A percentile compares a stretch with the other conserved stretches of the same genome.
Conservation (phyloP, 2,113 vertebrate genomes). For the Euleptes europaea region DNA sequence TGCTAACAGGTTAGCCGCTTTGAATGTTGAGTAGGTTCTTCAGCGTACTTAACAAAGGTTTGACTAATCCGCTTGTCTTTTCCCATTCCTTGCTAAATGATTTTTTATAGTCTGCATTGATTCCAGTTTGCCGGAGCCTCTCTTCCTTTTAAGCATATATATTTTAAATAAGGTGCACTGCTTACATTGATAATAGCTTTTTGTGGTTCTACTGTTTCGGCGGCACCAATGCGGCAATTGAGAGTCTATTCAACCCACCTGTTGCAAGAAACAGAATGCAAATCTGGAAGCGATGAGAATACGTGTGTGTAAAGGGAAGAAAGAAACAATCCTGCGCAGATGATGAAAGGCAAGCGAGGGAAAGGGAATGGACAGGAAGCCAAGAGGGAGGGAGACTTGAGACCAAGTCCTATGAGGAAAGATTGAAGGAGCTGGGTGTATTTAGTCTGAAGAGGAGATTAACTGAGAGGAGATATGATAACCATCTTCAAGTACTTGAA, state of each 20-base stretch:
- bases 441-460: too few relatives aligned
- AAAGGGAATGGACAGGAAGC: not conserved
- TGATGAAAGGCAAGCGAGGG: not conserved
- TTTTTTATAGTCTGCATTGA: constrained; percentile 59
- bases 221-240: constrained; percentile 64
- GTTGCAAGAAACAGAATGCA: constrained; percentile 22
- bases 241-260: constrained; percentile 59
- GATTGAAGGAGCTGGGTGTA: too few relatives aligned
- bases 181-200: constrained; percentile 37
- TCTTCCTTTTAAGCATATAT: constrained; percentile 58
- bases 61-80: constrained; percentile 16
- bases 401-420: too few relatives aligned
- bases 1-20: constrained; percentile 16
- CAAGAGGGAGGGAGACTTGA: not conserved
- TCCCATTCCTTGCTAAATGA: constrained; percentile 7
- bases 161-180: constrained; percentile 51
- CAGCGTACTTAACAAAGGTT: constrained; percentile 9
- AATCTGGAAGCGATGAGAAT: constrained; percentile 26
- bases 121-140: constrained; percentile 65
- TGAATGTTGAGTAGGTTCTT: constrained; percentile 32
- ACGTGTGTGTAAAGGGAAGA: rapidly evolving
- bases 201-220: constrained; percentile 37
- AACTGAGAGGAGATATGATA: too few relatives aligned
- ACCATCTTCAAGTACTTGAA: too few relatives aligned
- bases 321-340: rapidly evolving